A percentile compares a stretch with the other conserved stretches of the same genome.
Evolutionary conservation across 2,113 vertebrate species (phyloP).

Genomic region (Nyctibius bracteatus): DNA sequence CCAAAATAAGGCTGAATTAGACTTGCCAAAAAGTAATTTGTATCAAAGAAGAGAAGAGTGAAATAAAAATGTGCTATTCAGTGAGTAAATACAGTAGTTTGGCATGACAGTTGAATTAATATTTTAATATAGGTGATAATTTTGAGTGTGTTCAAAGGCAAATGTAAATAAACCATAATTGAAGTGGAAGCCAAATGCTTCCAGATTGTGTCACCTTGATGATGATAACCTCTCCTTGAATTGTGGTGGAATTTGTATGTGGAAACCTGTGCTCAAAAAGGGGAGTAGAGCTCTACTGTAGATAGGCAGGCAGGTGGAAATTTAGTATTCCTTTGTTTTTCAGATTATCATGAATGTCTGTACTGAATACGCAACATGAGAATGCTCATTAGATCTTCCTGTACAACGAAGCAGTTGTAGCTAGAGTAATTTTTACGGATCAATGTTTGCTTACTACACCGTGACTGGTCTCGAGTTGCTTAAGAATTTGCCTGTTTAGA

Average conservation of each 20-base stretch:
- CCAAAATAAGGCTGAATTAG: background rate
- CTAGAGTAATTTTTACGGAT: background rate
- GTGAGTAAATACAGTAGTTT: background rate
- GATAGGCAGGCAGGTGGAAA: background rate
- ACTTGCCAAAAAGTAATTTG: background rate
- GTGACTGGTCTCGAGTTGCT: background rate
- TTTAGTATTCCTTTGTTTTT: background rate
- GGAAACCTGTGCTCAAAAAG: background rate
- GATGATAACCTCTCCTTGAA: background rate
- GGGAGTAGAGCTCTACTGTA: background rate
- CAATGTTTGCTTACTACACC: background rate
- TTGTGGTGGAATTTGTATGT: background rate
- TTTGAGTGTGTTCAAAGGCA: background rate
- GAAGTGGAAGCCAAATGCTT: background rate
- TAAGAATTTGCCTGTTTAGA: background rate
- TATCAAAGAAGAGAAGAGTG: background rate
- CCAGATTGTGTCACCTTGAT: background rate
- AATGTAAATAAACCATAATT: background rate
- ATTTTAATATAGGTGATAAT: background rate
- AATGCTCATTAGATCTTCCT: background rate
- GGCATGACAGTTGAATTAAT: background rate
- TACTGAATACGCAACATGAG: background rate
- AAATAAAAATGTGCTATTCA: background rate
- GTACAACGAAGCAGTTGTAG: background rate
- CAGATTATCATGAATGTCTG: background rate